A percentile compares a stretch with the other conserved stretches of the same genome.
These are phyloP conservation scores for Frankliniella fusca DNA, from an alignment of 2,888 invertebrate genomes.

Conservation along the genomic window DNA sequence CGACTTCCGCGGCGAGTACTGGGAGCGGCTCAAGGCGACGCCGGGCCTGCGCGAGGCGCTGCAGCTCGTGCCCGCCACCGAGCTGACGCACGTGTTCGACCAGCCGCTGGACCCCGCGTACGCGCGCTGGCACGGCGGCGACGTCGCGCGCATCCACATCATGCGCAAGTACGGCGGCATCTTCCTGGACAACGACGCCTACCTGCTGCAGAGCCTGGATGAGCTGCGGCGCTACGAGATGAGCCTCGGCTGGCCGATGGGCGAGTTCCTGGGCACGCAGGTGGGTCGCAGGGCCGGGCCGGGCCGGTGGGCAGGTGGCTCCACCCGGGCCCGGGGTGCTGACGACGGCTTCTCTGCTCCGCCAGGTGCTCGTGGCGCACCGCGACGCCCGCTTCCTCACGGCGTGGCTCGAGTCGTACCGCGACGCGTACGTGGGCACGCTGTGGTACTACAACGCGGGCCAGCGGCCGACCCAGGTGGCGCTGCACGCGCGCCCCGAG, in stretches of 20 bases:
- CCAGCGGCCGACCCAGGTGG: constrained; percentile 41
- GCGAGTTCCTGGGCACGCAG: constrained; percentile 37
- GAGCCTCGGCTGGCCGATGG: constrained; percentile 41
- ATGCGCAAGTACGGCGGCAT: constrained; percentile 44
- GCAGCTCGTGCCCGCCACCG: neutral
- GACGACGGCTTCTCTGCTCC: constrained; percentile 38
- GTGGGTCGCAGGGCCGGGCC: no score
- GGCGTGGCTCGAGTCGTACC: constrained; percentile 43
- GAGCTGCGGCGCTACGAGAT: constrained; percentile 43
- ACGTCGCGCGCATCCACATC: constrained; percentile 40
- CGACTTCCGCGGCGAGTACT: constrained; percentile 39
- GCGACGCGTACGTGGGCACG: constrained; percentile 39
- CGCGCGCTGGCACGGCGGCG: constrained; percentile 37
- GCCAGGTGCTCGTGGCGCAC: constrained; percentile 42
- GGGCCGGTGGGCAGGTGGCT: neutral
- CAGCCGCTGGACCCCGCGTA: constrained; percentile 32
- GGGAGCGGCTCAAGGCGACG: constrained; percentile 36
- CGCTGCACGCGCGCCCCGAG: constrained; percentile 40
- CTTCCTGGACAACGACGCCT: constrained; percentile 44
- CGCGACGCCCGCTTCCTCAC: constrained; percentile 43
- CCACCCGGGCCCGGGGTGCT: constrained; percentile 7
- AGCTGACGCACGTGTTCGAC: neutral
- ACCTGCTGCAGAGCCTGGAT: constrained; percentile 42
- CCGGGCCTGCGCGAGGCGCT: neutral
- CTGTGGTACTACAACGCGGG: constrained; percentile 44